Evolutionary conservation across 2,797 vertebrate species (phyloP).

Genomic region (Paratrypauchen microcephalus): DNA sequence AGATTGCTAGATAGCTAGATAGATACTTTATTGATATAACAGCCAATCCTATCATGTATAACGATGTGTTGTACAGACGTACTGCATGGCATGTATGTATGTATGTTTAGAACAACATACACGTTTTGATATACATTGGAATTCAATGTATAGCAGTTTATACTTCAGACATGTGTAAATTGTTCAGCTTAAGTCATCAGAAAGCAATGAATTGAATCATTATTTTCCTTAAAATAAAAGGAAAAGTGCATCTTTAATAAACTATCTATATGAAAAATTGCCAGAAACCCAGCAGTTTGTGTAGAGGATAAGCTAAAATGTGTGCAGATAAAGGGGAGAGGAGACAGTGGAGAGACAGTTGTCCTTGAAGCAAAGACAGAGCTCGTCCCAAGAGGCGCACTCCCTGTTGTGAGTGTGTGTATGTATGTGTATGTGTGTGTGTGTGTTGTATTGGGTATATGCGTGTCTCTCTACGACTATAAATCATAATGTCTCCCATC

Average conservation of each 20-base stretch:
- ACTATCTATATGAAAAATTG: not conserved
- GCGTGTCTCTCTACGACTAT: constrained; percentile 45
- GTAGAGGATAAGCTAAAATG: constrained; percentile 32
- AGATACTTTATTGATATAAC: too few species aligned
- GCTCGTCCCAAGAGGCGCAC: constrained; percentile 32
- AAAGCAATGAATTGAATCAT: not conserved
- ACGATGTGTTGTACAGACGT: too few species aligned
- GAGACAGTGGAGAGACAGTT: constrained; percentile 29
- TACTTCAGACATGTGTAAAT: not conserved
- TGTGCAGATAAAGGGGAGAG: constrained; percentile 34
- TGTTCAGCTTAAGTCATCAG: not conserved
- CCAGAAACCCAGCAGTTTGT: constrained; percentile 30
- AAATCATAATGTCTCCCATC: constrained; percentile 67
- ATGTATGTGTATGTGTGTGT: constrained; percentile 21
- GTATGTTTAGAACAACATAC: not conserved
- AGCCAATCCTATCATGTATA: too few species aligned
- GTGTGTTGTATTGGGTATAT: constrained; percentile 19
- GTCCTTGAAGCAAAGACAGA: constrained; percentile 60
- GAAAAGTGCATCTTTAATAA: constrained; percentile 2
- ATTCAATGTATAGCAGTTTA: not conserved
- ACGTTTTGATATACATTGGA: not conserved
- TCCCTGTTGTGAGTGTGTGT: constrained; percentile 10
- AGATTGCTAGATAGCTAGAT: too few species aligned
- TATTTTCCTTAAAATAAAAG: not conserved
- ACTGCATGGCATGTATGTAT: too few species aligned